Evolutionary conservation across 2,888 invertebrate species (phyloP), one percentile per base, ranked within the genome.

Genomic region (Microplitis deprimator): DNA sequence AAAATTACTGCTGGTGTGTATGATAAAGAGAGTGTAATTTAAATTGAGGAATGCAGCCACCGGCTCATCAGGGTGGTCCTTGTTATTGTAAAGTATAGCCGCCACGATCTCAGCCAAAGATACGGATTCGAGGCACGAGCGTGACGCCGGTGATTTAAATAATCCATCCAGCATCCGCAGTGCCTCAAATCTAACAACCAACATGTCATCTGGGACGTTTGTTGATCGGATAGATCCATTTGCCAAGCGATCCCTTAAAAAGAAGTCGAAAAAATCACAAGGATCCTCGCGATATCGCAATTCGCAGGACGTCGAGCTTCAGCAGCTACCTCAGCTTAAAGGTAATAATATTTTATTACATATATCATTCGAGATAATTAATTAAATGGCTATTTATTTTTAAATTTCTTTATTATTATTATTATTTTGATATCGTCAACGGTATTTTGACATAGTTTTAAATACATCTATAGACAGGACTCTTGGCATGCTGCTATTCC

Each of bases 151-250:
- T 73, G 74, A 68, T 76, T 72, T 73, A 70, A 79, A 50, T 50
- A 50, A 77, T 68, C 38, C 71, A 78, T 78, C 78, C 78, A 81
- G 77, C 73, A 80, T 80, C 80, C 79, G 79, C 76, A 77, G 79
- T 79, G 76, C 74, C 80, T 79, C 78, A 74, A 83, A 78, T 81
- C 80, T 81, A 60, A 50, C 50, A 50, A 77, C 81, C 86, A 88
- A 85, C 88, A 90, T 90, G 90, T 90, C 90, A 87, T 94, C 96
- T 92, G 95, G 94, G 92, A 95, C 96, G 91, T 97, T 98, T 93
- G 98, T 98, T 92, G 98, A 99, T 94, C 96, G 98, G 92, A 98
- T 99, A 93, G 99, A 99, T 93, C 99, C 99, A 89, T 99, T 99
- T 92, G 96, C 97, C 87, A 99, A 98, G 93, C 94, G 98, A 91